Percentiles rank a stretch among this genome's conserved stretches.
Evolutionary conservation across 2,113 vertebrate species (phyloP).

Genomic region (Chloropsis hardwickii): DNA sequence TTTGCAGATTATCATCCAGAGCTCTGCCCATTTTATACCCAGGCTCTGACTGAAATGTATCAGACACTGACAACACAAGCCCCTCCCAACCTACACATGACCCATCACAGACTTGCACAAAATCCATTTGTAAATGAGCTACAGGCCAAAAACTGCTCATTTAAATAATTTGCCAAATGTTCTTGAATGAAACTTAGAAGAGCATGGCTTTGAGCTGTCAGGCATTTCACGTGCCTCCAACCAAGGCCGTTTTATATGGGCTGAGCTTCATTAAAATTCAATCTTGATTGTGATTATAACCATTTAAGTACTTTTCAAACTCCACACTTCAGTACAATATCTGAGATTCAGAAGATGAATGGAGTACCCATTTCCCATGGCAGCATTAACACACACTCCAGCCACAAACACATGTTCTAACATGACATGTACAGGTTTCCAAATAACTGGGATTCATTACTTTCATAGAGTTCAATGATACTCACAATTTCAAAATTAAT

Average conservation of each 20-base stretch:
- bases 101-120: not conserved
- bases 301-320: not conserved
- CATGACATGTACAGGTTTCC: not conserved
- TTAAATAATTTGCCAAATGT: not conserved
- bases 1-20: not conserved
- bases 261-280: not conserved
- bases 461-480: not conserved
- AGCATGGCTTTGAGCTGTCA: not conserved
- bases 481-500: not conserved
- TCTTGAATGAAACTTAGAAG: not conserved
- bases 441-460: not conserved
- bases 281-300: slow-evolving; percentile 18
- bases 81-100: not conserved
- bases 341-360: not conserved
- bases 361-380: not conserved
- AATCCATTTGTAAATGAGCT: not conserved
- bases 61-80: not conserved
- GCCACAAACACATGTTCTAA: not conserved
- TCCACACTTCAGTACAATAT: not conserved
- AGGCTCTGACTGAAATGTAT: not conserved
- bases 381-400: not conserved
- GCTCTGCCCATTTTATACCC: not conserved
- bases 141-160: not conserved
- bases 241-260: not conserved
- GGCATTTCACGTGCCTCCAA: not conserved